Evolutionary conservation across 64 coral and sea anemone species (phyloP).

Genomic region (Montipora efflorescens): DNA sequence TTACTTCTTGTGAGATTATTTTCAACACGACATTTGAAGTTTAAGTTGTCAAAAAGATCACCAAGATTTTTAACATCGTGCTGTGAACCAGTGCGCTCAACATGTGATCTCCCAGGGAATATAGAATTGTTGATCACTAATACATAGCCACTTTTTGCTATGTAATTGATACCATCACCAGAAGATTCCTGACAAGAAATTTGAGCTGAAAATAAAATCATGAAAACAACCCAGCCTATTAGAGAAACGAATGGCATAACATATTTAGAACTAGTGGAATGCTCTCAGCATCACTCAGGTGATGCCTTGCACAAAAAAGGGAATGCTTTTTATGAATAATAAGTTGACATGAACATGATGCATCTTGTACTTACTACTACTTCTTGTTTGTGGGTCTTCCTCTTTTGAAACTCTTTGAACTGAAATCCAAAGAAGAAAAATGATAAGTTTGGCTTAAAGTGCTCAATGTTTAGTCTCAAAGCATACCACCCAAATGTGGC

Average conservation of each 20-base stretch:
- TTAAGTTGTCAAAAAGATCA: constrained; percentile 69
- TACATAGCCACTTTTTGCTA: constrained; percentile 64
- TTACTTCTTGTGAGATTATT: constrained; percentile 14
- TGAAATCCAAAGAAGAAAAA: not conserved
- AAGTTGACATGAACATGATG: not conserved
- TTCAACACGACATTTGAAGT: not conserved
- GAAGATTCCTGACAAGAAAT: constrained; percentile 60
- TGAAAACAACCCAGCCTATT: not conserved
- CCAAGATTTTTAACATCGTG: constrained; percentile 37
- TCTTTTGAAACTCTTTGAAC: not conserved
- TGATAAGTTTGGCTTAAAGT: no score
- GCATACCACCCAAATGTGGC: no score
- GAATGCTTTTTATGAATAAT: not conserved
- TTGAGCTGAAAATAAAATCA: constrained; percentile 10
- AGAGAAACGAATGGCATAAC: not conserved
- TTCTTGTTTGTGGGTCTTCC: not conserved
- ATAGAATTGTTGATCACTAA: constrained; percentile 70
- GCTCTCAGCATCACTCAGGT: not conserved
- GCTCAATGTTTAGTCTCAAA: no score
- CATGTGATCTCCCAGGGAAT: constrained; percentile 32
- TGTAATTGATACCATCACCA: constrained; percentile 45
- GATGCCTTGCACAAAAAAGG: not conserved
- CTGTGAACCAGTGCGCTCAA: constrained; percentile 57
- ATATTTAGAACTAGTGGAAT: not conserved
- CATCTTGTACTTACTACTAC: not conserved